Evolutionary conservation across 1,140 invertebrate species (phyloP).

Genomic region (Drosophila triauraria): DNA sequence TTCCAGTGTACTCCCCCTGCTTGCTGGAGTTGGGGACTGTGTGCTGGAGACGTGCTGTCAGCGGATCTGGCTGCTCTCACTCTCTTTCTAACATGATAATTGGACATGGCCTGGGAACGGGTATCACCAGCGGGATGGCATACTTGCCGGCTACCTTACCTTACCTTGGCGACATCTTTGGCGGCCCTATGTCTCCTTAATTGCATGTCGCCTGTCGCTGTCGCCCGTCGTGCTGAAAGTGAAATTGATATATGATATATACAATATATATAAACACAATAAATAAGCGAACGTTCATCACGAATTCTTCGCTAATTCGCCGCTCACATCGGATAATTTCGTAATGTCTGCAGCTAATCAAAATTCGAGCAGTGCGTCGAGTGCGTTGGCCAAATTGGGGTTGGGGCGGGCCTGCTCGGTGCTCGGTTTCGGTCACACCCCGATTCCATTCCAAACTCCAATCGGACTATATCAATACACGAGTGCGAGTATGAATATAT

Average conservation of each 20-base stretch:
- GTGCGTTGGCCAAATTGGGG: slow-evolving; percentile 39
- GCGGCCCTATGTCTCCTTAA: slow-evolving; percentile 74
- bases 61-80: slow-evolving; percentile 63
- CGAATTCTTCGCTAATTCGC: slow-evolving; percentile 49
- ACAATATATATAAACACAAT: not conserved
- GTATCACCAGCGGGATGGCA: slow-evolving; percentile 23
- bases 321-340: slow-evolving; percentile 33
- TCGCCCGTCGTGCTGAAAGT: slow-evolving; percentile 50
- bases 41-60: slow-evolving; percentile 48
- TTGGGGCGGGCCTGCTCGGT: not conserved
- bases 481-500: not conserved
- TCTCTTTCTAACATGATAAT: slow-evolving; percentile 79
- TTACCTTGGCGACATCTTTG: slow-evolving; percentile 52
- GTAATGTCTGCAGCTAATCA: slow-evolving; percentile 41
- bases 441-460: slow-evolving; percentile 25
- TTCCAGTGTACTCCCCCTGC: slow-evolving; percentile 12
- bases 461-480: slow-evolving; percentile 31
- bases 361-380: slow-evolving; percentile 41
- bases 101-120: slow-evolving; percentile 66
- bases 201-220: slow-evolving; percentile 37
- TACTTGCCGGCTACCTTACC: slow-evolving; percentile 12
- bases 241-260: slow-evolving; percentile 65
- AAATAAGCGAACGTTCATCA: slow-evolving; percentile 23
- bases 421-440: slow-evolving; percentile 30
- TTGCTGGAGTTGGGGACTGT: slow-evolving; percentile 27